Conservation (phyloP, 2,888 invertebrate species). For the Drosophila anomalata region DNA sequence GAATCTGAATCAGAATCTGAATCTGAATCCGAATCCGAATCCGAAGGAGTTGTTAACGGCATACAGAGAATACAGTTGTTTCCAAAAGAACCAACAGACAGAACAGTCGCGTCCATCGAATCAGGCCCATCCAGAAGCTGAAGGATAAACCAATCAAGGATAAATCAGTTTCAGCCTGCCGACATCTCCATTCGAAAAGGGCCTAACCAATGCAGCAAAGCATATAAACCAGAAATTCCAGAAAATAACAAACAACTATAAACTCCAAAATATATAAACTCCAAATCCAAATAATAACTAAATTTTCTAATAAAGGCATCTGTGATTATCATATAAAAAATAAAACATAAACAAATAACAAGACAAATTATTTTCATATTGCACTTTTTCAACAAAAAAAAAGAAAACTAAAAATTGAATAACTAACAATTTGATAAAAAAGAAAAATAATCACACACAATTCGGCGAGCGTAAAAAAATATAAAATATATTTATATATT, state of each 20-base stretch:
- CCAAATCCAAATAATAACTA: slow-evolving; percentile 21
- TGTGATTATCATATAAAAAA: slow-evolving; percentile 75
- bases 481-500: slow-evolving; percentile 30
- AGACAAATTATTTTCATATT: slow-evolving; percentile 77
- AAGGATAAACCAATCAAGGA: slow-evolving; percentile 15
- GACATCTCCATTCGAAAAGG: slow-evolving; percentile 83
- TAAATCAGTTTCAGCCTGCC: slow-evolving; percentile 74
- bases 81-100: slow-evolving; percentile 18
- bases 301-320: slow-evolving; percentile 62
- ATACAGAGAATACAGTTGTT: slow-evolving; percentile 18
- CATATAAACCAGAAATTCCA: slow-evolving; percentile 37
- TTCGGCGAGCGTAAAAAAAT: slow-evolving; percentile 32
- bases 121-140: slow-evolving; percentile 2
- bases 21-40: background rate
- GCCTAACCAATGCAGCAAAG: slow-evolving; percentile 80
- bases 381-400: slow-evolving; percentile 69
- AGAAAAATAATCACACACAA: slow-evolving; percentile 25
- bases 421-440: slow-evolving; percentile 36
- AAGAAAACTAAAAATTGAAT: slow-evolving; percentile 30
- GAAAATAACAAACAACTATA: slow-evolving; percentile 38
- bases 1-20: background rate
- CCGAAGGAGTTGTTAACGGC: slow-evolving; percentile 24
- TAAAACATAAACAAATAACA: slow-evolving; percentile 44
- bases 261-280: slow-evolving; percentile 14
- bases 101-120: slow-evolving; percentile 38